These are phyloP conservation scores for Ceyx margarethae DNA, from an alignment of 2,113 vertebrate genomes.

Conservation along the genomic window DNA sequence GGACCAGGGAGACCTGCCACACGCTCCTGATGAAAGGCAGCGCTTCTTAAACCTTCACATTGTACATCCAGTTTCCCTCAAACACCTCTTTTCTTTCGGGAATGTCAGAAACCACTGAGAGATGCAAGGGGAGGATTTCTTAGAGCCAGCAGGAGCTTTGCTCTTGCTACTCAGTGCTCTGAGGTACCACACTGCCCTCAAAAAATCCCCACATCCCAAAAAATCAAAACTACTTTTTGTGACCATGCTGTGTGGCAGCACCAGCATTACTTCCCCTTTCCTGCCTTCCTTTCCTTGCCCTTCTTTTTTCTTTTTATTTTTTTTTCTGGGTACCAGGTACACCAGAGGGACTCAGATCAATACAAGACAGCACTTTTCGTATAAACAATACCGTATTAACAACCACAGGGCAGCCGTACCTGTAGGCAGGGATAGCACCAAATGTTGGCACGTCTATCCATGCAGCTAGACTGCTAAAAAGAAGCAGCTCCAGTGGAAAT, in stretches of 20 bases:
- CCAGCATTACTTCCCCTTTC: neutral
- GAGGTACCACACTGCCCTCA: neutral
- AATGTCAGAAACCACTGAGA: neutral
- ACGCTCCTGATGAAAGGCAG: neutral
- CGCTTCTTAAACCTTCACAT: neutral
- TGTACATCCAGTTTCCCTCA: neutral
- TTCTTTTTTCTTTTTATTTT: neutral
- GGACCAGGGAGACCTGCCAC: accelerated
- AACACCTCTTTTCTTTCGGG: neutral
- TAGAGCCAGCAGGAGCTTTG: neutral
- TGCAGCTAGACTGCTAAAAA: constrained; percentile 71
- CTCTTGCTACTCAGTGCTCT: neutral
- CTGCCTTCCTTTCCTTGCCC: neutral
- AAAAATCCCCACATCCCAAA: neutral
- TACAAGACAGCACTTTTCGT: neutral
- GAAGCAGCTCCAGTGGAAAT: constrained; percentile 73
- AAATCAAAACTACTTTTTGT: constrained; percentile 3
- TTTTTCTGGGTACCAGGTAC: neutral
- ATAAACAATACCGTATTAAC: constrained; percentile 8
- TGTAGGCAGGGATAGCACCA: constrained; percentile 67
- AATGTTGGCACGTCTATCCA: constrained; percentile 64
- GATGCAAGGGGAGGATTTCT: neutral
- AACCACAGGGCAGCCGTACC: constrained; percentile 45
- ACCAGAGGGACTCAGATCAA: neutral
- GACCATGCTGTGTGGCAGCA: neutral